Evolutionary conservation across 2,797 vertebrate genomes (phyloP).

Genomic region (Pygocentrus nattereri): DNA sequence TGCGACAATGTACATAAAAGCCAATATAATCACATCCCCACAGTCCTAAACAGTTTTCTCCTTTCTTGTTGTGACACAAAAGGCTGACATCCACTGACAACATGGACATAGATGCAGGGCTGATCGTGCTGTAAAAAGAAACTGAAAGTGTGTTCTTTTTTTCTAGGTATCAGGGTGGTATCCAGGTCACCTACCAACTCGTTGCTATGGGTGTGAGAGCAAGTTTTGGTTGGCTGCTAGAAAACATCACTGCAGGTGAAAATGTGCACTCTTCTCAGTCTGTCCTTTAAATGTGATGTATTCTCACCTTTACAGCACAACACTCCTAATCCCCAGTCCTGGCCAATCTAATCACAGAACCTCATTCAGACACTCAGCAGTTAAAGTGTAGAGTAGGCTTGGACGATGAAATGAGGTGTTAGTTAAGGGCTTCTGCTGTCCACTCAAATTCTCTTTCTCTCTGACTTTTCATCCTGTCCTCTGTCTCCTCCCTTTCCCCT

Average conservation of each 20-base stretch:
- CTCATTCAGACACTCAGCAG: neutral
- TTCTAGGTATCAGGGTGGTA: conserved; percentile 88
- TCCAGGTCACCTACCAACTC: conserved; percentile 91
- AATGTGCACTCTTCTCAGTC: neutral
- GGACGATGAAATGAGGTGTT: neutral
- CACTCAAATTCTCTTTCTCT: conserved; percentile 17
- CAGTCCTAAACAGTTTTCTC: too few species aligned
- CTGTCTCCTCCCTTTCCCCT: conserved; percentile 65
- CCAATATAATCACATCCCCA: too few species aligned
- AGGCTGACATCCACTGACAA: too few species aligned
- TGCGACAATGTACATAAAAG: too few species aligned
- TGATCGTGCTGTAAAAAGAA: neutral
- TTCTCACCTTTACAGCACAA: neutral
- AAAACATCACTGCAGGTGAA: conserved; percentile 97
- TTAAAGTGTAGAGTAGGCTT: neutral
- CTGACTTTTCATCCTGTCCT: conserved; percentile 46
- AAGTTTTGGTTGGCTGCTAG: conserved; percentile 93
- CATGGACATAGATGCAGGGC: too few species aligned
- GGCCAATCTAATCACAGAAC: neutral
- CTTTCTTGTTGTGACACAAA: too few species aligned
- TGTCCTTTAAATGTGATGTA: conserved; percentile 4
- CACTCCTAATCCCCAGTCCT: neutral
- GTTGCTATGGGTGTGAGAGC: conserved; percentile 96
- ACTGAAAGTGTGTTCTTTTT: neutral
- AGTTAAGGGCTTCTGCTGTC: conserved; percentile 29